A percentile compares a stretch with the other conserved stretches of the same genome.
These are phyloP conservation scores for Callinectes sapidus DNA, from an alignment of 2,888 invertebrate species.

Conservation along the genomic window DNA sequence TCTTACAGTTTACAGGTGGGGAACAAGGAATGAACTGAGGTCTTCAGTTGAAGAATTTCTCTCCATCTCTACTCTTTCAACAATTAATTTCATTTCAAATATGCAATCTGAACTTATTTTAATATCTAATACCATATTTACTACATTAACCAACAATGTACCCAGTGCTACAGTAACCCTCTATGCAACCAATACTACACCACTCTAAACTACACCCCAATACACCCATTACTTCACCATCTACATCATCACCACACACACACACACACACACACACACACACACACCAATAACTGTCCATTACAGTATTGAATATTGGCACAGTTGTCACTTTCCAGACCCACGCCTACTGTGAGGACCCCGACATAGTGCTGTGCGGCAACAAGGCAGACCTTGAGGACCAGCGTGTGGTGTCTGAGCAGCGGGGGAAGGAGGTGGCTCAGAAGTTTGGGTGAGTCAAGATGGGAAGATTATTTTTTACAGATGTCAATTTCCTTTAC, in stretches of 20 bases:
- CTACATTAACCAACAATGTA: background rate
- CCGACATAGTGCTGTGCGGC: constrained; percentile 95
- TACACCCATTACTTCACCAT: background rate
- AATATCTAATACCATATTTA: no score
- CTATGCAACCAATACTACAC: background rate
- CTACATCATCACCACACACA: background rate
- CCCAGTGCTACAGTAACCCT: no score
- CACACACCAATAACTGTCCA: background rate
- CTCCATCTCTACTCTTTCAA: background rate
- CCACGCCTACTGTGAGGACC: constrained; percentile 91
- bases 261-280: constrained; percentile 16
- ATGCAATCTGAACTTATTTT: background rate
- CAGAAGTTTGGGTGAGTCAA: constrained; percentile 85
- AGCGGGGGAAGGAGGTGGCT: constrained; percentile 88
- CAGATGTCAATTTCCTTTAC: background rate
- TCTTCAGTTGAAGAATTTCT: background rate
- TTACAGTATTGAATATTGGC: background rate
- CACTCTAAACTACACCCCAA: background rate
- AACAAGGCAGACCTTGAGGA: constrained; percentile 96
- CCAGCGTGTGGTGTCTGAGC: constrained; percentile 85
- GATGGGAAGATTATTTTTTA: constrained; percentile 9
- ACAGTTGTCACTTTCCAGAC: constrained; percentile 78
- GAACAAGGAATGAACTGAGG: background rate
- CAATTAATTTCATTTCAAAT: background rate
- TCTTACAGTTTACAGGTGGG: background rate